Conservation (phyloP, 2,797 vertebrate genomes). For the Myotis pilosus region DNA sequence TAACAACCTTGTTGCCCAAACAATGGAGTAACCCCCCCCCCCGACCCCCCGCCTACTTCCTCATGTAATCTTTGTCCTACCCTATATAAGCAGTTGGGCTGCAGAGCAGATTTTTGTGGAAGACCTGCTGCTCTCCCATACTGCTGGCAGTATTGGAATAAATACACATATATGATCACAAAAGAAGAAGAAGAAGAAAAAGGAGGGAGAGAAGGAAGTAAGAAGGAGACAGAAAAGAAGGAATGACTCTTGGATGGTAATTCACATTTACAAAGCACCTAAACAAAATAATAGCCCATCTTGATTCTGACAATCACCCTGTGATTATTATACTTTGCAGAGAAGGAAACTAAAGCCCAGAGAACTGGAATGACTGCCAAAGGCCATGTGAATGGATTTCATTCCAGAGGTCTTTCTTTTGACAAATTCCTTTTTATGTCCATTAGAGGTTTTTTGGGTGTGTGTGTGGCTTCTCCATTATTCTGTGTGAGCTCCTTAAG, state of each 20-base stretch:
- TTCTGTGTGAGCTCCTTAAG: background rate
- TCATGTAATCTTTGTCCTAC: too few relatives aligned
- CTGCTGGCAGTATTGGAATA: too few relatives aligned
- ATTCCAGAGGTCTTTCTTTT: background rate
- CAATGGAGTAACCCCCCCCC: too few relatives aligned
- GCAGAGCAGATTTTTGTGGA: too few relatives aligned
- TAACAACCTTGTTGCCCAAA: too few relatives aligned
- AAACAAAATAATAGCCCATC: background rate
- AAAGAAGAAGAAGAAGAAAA: background rate
- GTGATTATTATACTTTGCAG: background rate
- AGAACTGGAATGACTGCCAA: background rate
- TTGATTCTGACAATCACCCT: background rate
- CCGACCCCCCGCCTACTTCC: too few relatives aligned
- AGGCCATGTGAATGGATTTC: background rate
- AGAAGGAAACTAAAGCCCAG: conserved; percentile 25
- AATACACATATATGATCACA: too few relatives aligned
- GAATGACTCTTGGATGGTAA: background rate
- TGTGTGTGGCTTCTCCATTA: background rate
- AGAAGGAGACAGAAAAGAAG: background rate
- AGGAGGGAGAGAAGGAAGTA: too few relatives aligned
- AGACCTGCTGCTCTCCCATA: too few relatives aligned
- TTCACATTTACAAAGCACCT: background rate
- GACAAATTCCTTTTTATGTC: background rate
- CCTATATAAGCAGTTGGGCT: too few relatives aligned
- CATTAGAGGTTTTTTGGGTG: background rate